Evolutionary conservation across 2,888 invertebrate genomes (phyloP).

Genomic region (Balanococcus diminutus): DNA sequence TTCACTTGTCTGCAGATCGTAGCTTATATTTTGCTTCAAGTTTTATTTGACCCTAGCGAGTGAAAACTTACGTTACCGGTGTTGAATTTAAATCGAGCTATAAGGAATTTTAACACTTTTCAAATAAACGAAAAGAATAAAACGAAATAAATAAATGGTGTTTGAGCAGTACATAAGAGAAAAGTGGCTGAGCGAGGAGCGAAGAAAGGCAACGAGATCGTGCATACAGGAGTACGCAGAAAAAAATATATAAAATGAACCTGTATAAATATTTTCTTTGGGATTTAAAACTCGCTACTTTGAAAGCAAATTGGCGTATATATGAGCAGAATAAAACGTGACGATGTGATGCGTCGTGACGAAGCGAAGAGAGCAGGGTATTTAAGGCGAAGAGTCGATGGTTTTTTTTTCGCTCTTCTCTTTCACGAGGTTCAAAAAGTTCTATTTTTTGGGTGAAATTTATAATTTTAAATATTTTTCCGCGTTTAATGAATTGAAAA

Average conservation of each 20-base stretch:
- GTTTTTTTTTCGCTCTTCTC: background rate
- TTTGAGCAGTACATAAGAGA: background rate
- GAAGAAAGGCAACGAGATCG: background rate
- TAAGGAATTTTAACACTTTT: conserved; percentile 37
- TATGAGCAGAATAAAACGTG: background rate
- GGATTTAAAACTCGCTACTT: conserved; percentile 4
- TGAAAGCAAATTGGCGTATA: background rate
- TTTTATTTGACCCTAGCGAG: conserved; percentile 48
- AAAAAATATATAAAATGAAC: background rate
- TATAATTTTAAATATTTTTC: conserved; percentile 32
- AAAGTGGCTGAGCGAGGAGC: background rate
- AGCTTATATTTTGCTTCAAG: conserved; percentile 29
- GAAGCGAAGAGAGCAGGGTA: background rate
- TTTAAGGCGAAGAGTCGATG: background rate
- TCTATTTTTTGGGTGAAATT: background rate
- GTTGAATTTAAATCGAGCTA: conserved; percentile 47
- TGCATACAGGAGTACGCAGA: background rate
- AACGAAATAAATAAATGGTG: conserved; percentile 35
- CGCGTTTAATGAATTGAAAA: conserved; percentile 16
- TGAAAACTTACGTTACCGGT: conserved; percentile 37
- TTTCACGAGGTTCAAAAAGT: background rate
- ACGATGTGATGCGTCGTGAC: background rate
- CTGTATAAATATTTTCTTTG: conserved; percentile 5
- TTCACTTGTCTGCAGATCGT: conserved; percentile 43
- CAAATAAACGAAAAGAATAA: conserved; percentile 1